A percentile compares a stretch with the other conserved stretches of the same genome.
Evolutionary conservation across 2,113 vertebrate genomes (phyloP).

Genomic region (Scytalopus superciliaris): DNA sequence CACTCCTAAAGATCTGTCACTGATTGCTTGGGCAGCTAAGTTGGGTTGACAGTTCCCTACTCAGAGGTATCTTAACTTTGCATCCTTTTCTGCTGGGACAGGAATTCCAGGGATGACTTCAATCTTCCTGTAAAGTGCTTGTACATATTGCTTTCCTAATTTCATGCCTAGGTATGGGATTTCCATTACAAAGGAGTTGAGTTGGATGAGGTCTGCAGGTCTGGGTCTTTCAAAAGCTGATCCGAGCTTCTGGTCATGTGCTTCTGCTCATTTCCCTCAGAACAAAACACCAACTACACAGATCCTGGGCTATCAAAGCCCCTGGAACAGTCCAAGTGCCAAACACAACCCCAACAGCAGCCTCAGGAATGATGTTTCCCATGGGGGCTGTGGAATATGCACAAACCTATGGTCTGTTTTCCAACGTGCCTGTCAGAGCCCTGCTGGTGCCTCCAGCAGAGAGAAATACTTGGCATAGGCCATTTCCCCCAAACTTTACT

Average conservation of each 20-base stretch:
- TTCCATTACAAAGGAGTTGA: conserved; percentile 48
- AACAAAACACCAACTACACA: conserved; percentile 36
- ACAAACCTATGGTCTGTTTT: conserved; percentile 54
- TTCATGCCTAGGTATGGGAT: conserved; percentile 28
- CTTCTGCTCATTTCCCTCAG: background rate
- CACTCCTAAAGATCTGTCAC: background rate
- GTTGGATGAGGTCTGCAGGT: conserved; percentile 5
- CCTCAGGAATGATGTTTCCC: conserved; percentile 45
- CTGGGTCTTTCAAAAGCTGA: conserved; percentile 24
- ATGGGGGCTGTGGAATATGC: conserved; percentile 39
- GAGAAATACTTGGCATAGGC: conserved; percentile 41
- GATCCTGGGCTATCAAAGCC: conserved; percentile 32
- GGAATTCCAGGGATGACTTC: background rate
- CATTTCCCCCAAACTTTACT: background rate
- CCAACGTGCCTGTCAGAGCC: conserved; percentile 28
- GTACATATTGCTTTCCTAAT: background rate
- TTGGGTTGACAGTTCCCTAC: background rate
- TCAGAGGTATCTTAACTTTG: background rate
- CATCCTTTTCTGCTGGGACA: conserved; percentile 31
- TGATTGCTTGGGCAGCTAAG: conserved; percentile 6
- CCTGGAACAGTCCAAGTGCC: conserved; percentile 43
- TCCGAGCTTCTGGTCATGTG: conserved; percentile 35
- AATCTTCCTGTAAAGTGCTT: background rate
- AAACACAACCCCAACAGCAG: conserved; percentile 24
- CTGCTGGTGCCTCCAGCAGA: conserved; percentile 59